phyloP scores from a whole-genome alignment of 2,888 invertebrate genomes.

The Augochlorella aurata region DNA sequence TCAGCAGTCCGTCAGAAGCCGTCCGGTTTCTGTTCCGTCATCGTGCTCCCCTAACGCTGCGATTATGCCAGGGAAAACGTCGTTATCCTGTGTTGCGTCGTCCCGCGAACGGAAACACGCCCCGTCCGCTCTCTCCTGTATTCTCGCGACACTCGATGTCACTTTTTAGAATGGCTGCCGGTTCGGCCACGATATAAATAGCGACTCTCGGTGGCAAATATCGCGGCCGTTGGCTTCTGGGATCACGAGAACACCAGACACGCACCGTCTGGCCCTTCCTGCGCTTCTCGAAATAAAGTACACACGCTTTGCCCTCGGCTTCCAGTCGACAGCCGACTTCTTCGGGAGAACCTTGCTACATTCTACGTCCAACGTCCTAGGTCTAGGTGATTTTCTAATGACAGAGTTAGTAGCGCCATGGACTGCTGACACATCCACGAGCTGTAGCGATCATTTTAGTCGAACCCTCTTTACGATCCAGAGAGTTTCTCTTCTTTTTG shows the following conservation, averaged over 20 bases:
- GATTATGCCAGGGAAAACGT: conserved; percentile 20
- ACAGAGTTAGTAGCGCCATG: no score
- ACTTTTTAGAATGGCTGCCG: conserved; percentile 34
- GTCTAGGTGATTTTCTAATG: no score
- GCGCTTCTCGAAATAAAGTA: conserved; percentile 1
- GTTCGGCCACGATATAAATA: conserved; percentile 52
- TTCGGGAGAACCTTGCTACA: no score
- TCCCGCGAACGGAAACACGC: conserved; percentile 24
- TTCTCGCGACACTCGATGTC: conserved; percentile 38
- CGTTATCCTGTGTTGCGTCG: conserved; percentile 5
- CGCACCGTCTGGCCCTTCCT: background rate
- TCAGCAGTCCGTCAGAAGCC: conserved; percentile 39
- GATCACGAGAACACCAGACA: conserved; percentile 20
- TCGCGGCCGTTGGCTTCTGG: conserved; percentile 61
- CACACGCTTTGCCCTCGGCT: background rate
- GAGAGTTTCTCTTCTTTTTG: no score
- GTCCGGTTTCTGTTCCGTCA: conserved; percentile 61
- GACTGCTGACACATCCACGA: no score
- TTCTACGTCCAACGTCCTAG: no score
- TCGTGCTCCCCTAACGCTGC: conserved; percentile 52
- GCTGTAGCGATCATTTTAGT: no score
- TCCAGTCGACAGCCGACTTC: no score
- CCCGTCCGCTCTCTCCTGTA: background rate
- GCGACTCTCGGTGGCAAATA: conserved; percentile 57
- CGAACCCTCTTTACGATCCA: no score